These are phyloP conservation scores for Exaiptasia diaphana DNA, from an alignment of 64 coral and sea anemone species.

Conservation along the genomic window DNA sequence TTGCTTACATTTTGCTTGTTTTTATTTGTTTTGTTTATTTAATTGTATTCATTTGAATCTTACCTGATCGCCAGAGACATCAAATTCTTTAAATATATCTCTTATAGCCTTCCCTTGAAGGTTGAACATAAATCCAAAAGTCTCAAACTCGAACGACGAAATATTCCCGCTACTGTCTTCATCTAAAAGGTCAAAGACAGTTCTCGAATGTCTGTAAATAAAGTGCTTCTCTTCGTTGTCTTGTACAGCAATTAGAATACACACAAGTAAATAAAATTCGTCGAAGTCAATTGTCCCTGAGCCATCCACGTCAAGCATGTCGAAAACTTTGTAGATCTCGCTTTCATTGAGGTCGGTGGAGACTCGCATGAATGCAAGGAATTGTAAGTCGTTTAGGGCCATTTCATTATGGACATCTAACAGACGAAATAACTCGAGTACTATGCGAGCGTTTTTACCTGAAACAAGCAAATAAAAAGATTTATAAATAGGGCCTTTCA, in stretches of 20 bases:
- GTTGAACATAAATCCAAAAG: conserved; percentile 95
- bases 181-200: conserved; percentile 94
- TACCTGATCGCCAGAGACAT: conserved; percentile 83
- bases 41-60: too few relatives aligned
- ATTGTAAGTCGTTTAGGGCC: conserved; percentile 89
- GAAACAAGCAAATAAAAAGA: not conserved
- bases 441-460: conserved; percentile 73
- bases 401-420: conserved; percentile 90
- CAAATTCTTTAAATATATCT: conserved; percentile 40
- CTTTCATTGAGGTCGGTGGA: conserved; percentile 73
- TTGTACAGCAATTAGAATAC: conserved; percentile 89
- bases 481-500: too few relatives aligned
- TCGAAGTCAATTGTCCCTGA: conserved; percentile 95
- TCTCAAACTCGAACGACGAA: conserved; percentile 86
- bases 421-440: conserved; percentile 72
- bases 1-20: not conserved
- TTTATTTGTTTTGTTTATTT: too few relatives aligned
- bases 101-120: conserved; percentile 88
- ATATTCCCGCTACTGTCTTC: conserved; percentile 96
- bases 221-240: conserved; percentile 94
- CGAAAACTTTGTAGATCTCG: conserved; percentile 97
- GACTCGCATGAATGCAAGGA: conserved; percentile 81
- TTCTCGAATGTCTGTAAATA: conserved; percentile 91
- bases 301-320: conserved; percentile 93
- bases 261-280: conserved; percentile 87